phyloP scores from a whole-genome alignment of 1,140 invertebrate genomes.

The Danaus plexippus region DNA sequence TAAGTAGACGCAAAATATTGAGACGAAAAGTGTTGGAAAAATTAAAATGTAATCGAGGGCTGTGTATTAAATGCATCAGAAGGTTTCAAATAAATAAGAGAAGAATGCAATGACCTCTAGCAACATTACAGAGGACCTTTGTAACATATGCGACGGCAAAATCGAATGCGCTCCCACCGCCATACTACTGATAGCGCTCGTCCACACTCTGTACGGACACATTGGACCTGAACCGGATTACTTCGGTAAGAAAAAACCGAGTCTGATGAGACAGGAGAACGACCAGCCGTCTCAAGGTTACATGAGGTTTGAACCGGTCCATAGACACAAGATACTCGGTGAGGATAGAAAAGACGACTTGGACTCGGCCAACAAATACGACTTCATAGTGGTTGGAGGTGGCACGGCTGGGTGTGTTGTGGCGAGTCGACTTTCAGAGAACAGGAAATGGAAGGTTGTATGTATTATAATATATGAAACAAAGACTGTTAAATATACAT shows the following conservation, averaged over 20 bases:
- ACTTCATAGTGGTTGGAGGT: slow-evolving; percentile 55
- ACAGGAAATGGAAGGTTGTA: slow-evolving; percentile 56
- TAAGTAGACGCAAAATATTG: background rate
- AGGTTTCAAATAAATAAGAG: slow-evolving; percentile 18
- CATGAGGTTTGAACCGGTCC: slow-evolving; percentile 9
- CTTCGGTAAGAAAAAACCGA: slow-evolving; percentile 35
- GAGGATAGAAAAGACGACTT: slow-evolving; percentile 16
- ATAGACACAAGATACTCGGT: slow-evolving; percentile 21
- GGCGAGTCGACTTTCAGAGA: slow-evolving; percentile 55
- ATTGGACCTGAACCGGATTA: slow-evolving; percentile 53
- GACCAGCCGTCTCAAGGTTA: slow-evolving; percentile 2
- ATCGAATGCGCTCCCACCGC: slow-evolving; percentile 62
- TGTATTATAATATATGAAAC: background rate
- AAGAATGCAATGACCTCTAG: slow-evolving; percentile 50
- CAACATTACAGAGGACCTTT: slow-evolving; percentile 58
- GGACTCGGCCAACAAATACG: slow-evolving; percentile 32
- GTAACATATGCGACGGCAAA: slow-evolving; percentile 57
- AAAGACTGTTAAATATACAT: background rate
- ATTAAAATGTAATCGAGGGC: background rate
- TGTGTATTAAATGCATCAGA: too few species aligned
- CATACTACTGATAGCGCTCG: slow-evolving; percentile 53
- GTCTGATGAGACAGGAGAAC: slow-evolving; percentile 13
- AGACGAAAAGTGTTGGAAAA: slow-evolving; percentile 4
- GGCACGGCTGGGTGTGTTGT: slow-evolving; percentile 58
- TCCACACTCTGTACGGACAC: slow-evolving; percentile 55